Percentiles rank a stretch among this genome's conserved stretches.
phyloP scores from a whole-genome alignment of 2,888 invertebrate species.

The Acleris holmiana region DNA sequence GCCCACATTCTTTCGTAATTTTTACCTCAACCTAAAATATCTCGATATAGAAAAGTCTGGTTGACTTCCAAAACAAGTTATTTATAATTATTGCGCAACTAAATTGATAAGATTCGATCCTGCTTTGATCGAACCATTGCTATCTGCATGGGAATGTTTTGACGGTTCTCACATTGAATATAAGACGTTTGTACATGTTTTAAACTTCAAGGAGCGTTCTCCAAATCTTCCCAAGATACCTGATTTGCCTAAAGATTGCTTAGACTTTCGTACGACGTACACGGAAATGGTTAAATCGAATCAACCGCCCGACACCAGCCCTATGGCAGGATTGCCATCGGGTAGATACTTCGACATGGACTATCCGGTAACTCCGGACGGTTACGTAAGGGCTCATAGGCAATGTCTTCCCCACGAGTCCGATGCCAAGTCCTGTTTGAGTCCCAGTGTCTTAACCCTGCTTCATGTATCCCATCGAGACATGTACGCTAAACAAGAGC shows the following conservation, averaged over 20 bases:
- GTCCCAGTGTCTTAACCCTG: constrained; percentile 63
- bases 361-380: constrained; percentile 63
- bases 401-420: constrained; percentile 67
- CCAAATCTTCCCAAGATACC: constrained; percentile 71
- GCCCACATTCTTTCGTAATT: constrained; percentile 60
- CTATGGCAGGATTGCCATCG: constrained; percentile 69
- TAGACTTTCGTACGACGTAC: constrained; percentile 71
- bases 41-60: constrained; percentile 68
- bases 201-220: constrained; percentile 72
- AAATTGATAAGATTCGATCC: constrained; percentile 74
- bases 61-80: constrained; percentile 70
- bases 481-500: constrained; percentile 67
- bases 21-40: constrained; percentile 65
- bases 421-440: constrained; percentile 61
- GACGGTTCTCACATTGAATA: constrained; percentile 76
- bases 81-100: constrained; percentile 74
- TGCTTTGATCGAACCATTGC: constrained; percentile 72
- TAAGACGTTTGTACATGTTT: constrained; percentile 73
- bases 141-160: constrained; percentile 75
- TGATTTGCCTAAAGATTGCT: constrained; percentile 62
- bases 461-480: constrained; percentile 67
- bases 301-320: constrained; percentile 50
- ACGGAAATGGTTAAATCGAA: constrained; percentile 68
- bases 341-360: constrained; percentile 72
- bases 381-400: constrained; percentile 58